These are phyloP conservation scores for Bufotes viridis DNA, from an alignment of 2,797 vertebrate genomes.

Conservation along the genomic window DNA sequence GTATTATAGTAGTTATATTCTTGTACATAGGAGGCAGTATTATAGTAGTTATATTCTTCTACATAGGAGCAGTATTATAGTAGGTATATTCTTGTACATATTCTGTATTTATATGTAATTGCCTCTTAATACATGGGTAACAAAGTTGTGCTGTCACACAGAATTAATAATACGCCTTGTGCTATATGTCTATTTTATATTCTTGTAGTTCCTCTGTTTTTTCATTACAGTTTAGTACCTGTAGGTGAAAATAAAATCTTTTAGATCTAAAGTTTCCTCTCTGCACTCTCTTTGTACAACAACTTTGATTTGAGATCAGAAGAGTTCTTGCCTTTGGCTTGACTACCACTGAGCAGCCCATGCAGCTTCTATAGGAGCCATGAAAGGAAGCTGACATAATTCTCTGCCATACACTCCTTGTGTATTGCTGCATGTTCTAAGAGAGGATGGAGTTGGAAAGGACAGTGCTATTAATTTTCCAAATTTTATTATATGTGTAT, in stretches of 20 bases:
- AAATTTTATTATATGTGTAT: background rate
- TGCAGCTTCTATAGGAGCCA: background rate
- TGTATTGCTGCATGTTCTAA: background rate
- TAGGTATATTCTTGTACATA: background rate
- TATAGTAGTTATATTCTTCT: constrained; percentile 1
- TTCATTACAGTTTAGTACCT: background rate
- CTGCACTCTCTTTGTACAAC: background rate
- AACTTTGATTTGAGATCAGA: constrained; percentile 12
- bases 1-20: constrained; percentile 4
- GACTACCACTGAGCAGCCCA: background rate
- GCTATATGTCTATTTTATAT: background rate
- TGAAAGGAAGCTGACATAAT: background rate
- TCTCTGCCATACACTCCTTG: background rate
- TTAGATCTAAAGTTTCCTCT: background rate
- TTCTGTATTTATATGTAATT: background rate
- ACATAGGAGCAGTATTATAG: background rate
- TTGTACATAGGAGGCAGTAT: background rate
- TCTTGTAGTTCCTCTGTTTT: background rate
- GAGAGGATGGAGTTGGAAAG: background rate
- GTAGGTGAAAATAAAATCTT: background rate
- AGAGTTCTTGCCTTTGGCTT: constrained; percentile 11
- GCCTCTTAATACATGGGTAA: background rate
- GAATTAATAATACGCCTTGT: background rate
- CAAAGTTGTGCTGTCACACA: background rate
- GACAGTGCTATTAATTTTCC: background rate